Evolutionary conservation across 1,140 invertebrate species (phyloP), one percentile per base, ranked within the genome.

Genomic region (Cyphomyrmex costatus): DNA sequence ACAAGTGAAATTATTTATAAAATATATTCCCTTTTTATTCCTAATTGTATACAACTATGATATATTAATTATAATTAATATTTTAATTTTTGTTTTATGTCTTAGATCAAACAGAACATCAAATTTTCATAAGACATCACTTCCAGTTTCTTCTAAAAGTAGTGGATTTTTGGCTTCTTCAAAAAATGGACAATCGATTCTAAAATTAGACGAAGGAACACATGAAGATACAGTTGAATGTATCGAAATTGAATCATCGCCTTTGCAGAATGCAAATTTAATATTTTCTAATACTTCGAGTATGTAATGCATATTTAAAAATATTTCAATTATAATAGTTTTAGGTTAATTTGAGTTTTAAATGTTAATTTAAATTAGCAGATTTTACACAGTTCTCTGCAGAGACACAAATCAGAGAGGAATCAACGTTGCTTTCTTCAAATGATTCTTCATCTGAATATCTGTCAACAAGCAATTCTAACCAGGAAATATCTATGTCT

Each of bases 51-150:
- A 27, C 14, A 10, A 14, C 33, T 65, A 65, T 65, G 19, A 56
- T 56, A 1, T 56, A 56, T 56, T 33, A 33, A 33, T 33, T 33
- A 33, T 33, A 33, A 6, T n/a, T 33, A 16, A 65, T n/a, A 33
- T 30, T 65, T 65, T 65, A 30, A 65, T 65, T 65, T n/a, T 2
- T 65, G 7, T 65, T 65, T n/a, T n/a, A 65, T 65, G 16, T 65
- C 6, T 65, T 16, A 65, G 61, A 19, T 65, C 6, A n/a, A 65
- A 65, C 16, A 33, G 61, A 65, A 65, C 30, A 65, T 65, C 61
- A 33, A 65, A 65, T 33, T 65, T 65, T 65, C n/a, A n/a, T n/a
- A 65, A 65, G 8, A 65, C 33, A 2, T 30, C 4, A 65, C 27
- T 19, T 16, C 16, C 10, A 6, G 30, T 10, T 3, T 8, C 19